Evolutionary conservation across 2,797 vertebrate genomes (phyloP), one percentile per base, ranked within the genome.

Genomic region (Syngnathus acus): DNA sequence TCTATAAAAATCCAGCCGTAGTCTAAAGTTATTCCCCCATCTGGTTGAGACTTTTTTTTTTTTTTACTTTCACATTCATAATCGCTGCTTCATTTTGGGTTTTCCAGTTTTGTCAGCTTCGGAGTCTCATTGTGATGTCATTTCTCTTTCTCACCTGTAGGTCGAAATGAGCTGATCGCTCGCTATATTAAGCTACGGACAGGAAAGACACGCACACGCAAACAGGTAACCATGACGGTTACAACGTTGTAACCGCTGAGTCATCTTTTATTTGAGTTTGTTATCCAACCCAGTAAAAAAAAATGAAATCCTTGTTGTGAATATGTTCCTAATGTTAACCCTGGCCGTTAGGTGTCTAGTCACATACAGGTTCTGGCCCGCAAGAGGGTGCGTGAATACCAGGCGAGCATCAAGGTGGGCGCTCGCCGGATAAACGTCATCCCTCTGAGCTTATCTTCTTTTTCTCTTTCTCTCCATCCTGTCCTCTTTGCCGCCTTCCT

Each of bases 331-430:
- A 43, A 74, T 71, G 69, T 26, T 69, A 73, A 82, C 80, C 78
- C 72, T 84, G 72, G 78, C 90, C 90, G 50, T 76, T 82, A 98
- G 95, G 95, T 97, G 90, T 97, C 95, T 93, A 98, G 95, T 94
- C 95, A 98, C 91, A 98, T 98, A 89, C 95, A 98, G 93, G 95
- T 98, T 93, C 94, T 98, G 94, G 95, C 95, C 82, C 93, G 95
- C 91, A 98, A 98, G 93, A 95, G 95, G 91, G 95, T 98, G 85
- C 94, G 95, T 87, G 95, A 98, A 91, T 98, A 98, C 92, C 95
- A 98, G 92, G 92, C 94, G 79, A 95, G 95, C 92, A 98, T 98
- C 89, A 98, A 98, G 95, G 95, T 98, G 95, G 86, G 89, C 88
- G 60, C 64, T 63, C 63, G 6, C 66, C 47, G 42, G 58, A 62